Evolutionary conservation across 2,797 vertebrate genomes (phyloP), one percentile per base, ranked within the genome.

Genomic region (Malurus leucopterus): DNA sequence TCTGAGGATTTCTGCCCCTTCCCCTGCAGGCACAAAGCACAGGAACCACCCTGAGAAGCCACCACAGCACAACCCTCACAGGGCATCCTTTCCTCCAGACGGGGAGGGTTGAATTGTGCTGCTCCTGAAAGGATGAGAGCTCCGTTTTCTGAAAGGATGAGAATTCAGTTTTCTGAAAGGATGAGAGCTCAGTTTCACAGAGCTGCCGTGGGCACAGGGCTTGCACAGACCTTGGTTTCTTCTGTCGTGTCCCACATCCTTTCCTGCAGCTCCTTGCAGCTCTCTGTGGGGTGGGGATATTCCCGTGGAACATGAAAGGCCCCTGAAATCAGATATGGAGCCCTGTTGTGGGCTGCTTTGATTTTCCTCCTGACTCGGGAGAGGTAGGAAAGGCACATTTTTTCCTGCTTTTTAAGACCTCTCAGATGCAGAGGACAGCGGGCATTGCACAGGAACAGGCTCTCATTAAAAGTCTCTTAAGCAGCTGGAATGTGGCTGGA

Each of bases 401-500:
- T 94, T 89, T 71, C 41, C 65, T 47, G 79, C 22, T 3, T 88
- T 94, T 94, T 84, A 88, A 95, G 92, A 93, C 88, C 84, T 82
- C 70, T 89, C 83, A 88, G 89, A 93, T 91, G 38, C 85, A 93
- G 91, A 88, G 93, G 92, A 93, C 82, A 29, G 40, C 15, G 88
- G 86, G 93, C 86, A 93, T 46, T 88, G 78, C 84, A 69, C 92
- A 92, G 88, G 88, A 95, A 91, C 92, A 89, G 86, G 70, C 79
- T 80, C 94, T 95, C 95, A 92, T 95, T 95, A 94, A 91, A 95
- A 92, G 84, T 89, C 90, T 95, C 93, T 93, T 92, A 88, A 95
- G 91, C 86, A 91, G 94, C 94, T 94, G 94, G 94, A 95, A 95
- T 95, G 93, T 92, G 82, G 86, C 94, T 95, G 94, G 95, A 95